Conservation (phyloP, 2,113 vertebrate species). For the Oreotrochilus melanogaster region DNA sequence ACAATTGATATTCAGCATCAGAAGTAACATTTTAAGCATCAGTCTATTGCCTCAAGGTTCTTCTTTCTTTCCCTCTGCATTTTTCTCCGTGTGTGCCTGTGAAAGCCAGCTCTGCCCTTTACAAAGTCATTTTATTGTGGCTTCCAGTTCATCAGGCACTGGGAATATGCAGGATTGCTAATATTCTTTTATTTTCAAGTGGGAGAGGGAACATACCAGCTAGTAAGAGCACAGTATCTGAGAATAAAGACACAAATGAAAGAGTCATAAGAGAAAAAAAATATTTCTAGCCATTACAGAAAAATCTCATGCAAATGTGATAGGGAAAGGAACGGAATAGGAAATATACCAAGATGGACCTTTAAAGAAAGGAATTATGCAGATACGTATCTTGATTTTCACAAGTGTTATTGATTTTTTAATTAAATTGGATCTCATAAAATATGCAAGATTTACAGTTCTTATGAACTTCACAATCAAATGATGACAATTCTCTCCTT, state of each 20-base stretch:
- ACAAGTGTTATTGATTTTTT: constrained; percentile 10
- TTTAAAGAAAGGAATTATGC: neutral
- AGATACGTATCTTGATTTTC: constrained; percentile 17
- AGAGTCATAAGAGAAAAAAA: constrained; percentile 1
- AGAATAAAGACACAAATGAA: constrained; percentile 18
- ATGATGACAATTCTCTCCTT: neutral
- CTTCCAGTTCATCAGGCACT: neutral
- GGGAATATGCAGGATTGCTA: neutral
- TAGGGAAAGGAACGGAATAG: neutral
- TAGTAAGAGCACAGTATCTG: neutral
- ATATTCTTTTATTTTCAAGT: neutral
- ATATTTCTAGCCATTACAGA: neutral
- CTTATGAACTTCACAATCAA: neutral
- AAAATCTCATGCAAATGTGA: neutral
- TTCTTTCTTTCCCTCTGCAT: neutral
- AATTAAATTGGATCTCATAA: constrained; percentile 10
- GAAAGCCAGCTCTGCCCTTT: constrained; percentile 9
- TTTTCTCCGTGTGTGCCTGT: neutral
- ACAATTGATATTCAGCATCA: neutral
- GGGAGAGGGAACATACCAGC: neutral
- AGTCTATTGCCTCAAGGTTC: neutral
- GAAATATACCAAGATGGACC: neutral
- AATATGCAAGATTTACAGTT: constrained; percentile 15
- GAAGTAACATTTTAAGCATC: neutral
- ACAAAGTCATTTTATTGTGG: constrained; percentile 4